Percentiles rank a stretch among this genome's conserved stretches.
phyloP scores from a whole-genome alignment of 2,888 invertebrate species.

The Dimorphilus gyrociliatus region DNA sequence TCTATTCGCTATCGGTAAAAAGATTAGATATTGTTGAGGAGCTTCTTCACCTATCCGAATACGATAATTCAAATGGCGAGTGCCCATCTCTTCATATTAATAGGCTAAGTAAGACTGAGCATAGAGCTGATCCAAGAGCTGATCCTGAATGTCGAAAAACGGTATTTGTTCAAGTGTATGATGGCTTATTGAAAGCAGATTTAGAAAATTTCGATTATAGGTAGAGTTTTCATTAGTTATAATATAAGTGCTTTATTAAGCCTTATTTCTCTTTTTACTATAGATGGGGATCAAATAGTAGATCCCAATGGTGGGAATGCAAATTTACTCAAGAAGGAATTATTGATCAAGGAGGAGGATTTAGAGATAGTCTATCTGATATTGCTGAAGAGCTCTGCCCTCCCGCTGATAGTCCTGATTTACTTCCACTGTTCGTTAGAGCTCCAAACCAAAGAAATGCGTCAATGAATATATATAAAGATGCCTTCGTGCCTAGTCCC shows the following conservation, averaged over 20 bases:
- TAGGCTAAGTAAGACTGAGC: conserved; percentile 29
- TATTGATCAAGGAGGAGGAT: conserved; percentile 38
- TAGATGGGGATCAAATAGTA: too few species aligned
- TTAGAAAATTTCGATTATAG: conserved; percentile 33
- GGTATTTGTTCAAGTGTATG: conserved; percentile 32
- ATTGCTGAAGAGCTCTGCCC: conserved; percentile 36
- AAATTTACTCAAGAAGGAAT: conserved; percentile 36
- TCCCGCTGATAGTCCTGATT: conserved; percentile 20
- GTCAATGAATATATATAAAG: too few species aligned
- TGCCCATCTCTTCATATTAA: conserved; percentile 35
- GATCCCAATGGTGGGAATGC: conserved; percentile 38
- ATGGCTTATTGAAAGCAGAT: too few species aligned
- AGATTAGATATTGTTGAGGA: too few species aligned
- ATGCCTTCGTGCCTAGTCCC: conserved; percentile 32
- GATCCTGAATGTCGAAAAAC: conserved; percentile 29
- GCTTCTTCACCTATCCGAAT: too few species aligned
- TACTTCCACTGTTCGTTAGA: conserved; percentile 31
- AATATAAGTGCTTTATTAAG: neutral
- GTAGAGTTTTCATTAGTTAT: conserved; percentile 10
- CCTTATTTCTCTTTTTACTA: conserved; percentile 1
- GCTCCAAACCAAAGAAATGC: conserved; percentile 34
- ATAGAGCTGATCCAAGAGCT: conserved; percentile 20
- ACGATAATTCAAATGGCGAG: too few species aligned
- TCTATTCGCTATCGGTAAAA: too few species aligned
- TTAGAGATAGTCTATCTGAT: conserved; percentile 36